These are phyloP conservation scores for Drosophila paranaensis DNA, from an alignment of 2,888 invertebrate genomes.

Conservation along the genomic window DNA sequence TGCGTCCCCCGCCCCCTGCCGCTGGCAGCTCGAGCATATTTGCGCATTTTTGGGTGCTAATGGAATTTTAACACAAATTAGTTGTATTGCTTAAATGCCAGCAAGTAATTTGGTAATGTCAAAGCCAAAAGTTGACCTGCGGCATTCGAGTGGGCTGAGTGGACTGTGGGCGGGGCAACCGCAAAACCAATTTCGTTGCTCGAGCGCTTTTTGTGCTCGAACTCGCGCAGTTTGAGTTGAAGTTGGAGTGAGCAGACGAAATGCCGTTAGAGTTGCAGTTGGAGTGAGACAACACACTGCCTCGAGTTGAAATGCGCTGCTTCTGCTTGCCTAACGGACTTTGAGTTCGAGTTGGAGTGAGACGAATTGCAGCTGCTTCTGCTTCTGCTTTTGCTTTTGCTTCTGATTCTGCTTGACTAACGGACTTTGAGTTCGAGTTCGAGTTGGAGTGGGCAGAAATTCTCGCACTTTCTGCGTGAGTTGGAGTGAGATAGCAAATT, in stretches of 20 bases:
- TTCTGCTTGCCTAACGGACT: too few species aligned
- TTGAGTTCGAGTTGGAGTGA: not conserved
- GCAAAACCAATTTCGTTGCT: constrained; percentile 61
- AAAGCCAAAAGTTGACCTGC: constrained; percentile 46
- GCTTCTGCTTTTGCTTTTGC: not conserved
- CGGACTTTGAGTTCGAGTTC: not conserved
- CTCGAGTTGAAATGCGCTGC: not conserved
- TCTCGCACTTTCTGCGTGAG: not conserved
- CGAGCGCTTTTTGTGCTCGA: constrained; percentile 23
- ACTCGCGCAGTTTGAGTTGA: constrained; percentile 1
- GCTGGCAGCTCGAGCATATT: constrained; percentile 14
- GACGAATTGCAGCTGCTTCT: too few species aligned
- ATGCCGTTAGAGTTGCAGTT: not conserved
- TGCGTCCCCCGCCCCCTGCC: not conserved
- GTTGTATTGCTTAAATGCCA: constrained; percentile 64
- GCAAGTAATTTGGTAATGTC: constrained; percentile 55
- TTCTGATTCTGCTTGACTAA: not conserved
- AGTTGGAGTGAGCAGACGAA: constrained; percentile 1
- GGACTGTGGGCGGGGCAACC: constrained; percentile 14
- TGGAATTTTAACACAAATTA: constrained; percentile 72
- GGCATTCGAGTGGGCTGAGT: constrained; percentile 35
- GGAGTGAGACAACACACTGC: not conserved
- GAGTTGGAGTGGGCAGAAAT: not conserved
- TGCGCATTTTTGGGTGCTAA: constrained; percentile 43
- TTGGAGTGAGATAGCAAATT: not conserved